Evolutionary conservation across 2,888 invertebrate genomes (phyloP), one percentile per base, ranked within the genome.

Genomic region (Empis stercorea): DNA sequence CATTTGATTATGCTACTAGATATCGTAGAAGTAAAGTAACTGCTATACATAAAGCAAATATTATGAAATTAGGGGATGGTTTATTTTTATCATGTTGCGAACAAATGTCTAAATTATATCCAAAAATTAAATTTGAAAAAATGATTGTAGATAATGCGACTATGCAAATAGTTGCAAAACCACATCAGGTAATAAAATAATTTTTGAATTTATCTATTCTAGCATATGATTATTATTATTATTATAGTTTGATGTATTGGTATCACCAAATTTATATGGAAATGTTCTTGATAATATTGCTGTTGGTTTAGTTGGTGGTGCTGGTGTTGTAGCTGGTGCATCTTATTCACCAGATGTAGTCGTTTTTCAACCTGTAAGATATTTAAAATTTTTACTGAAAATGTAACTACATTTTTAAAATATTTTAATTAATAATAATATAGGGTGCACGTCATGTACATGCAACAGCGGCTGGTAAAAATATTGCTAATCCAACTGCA

Each of bases 81-180:
- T 74, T 95, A 46, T 97, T 97, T 65, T 72, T 97, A 51, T 79
- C 78, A 58, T 85, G 88, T 54, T 95, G 94, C 61, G 80, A 82
- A 60, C 85, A 84, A 78, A 84, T 87, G 64, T 79, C 87, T 0
- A 79, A 85, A 57, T 71, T 88, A 20, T 91, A 89, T 67, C 88
- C 92, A 0, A 84, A 84, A 61, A 86, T 95, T 57, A 73, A 87
- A 59, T 93, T 92, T 70, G 92, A 93, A 66, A 82, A 84, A 59
- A 95, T 97, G 89, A 99, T 97, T 58, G 91, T 99, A 41, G 97
- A 99, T 72, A 97, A 96, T 72, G 88, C 89, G 64, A 94, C 93
- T 44, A 96, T 96, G 95, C 95, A 95, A 72, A 81, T 96, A 79
- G 95, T 94, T 0, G 84, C 92, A 1, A 86, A 89, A 68, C 96